Evolutionary conservation across 1,140 invertebrate genomes (phyloP).

Genomic region (Ooceraea biroi): DNA sequence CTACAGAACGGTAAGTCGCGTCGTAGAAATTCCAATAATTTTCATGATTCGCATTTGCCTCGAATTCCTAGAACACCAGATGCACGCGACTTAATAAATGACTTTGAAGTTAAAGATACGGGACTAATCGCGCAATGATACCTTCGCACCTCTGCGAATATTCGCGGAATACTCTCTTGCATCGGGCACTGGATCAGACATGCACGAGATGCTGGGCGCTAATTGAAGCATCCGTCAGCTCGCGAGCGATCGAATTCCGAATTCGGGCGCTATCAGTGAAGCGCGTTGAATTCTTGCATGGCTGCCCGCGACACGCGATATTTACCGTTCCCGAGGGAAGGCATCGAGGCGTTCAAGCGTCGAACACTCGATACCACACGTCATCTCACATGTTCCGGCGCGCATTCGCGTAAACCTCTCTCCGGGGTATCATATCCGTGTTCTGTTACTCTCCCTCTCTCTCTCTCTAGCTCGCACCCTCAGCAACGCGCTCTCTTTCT

Average conservation of each 20-base stretch:
- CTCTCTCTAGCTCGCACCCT: constrained; percentile 48
- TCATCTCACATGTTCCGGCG: constrained; percentile 83
- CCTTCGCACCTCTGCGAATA: background rate
- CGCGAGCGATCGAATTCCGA: constrained; percentile 56
- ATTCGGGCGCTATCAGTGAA: constrained; percentile 59
- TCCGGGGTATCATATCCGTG: constrained; percentile 80
- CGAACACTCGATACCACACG: constrained; percentile 82
- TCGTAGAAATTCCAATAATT: background rate
- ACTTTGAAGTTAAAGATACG: too few species aligned
- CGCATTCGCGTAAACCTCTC: constrained; percentile 82
- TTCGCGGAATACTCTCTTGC: background rate
- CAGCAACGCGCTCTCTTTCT: constrained; percentile 67
- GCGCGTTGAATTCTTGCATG: constrained; percentile 72
- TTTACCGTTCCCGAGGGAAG: constrained; percentile 77
- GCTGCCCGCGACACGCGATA: constrained; percentile 72
- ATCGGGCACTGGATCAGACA: background rate
- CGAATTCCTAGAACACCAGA: too few species aligned
- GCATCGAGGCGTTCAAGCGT: constrained; percentile 81
- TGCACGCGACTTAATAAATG: too few species aligned
- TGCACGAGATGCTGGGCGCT: background rate
- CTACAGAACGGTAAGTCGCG: constrained; percentile 95
- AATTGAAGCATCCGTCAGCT: constrained; percentile 29
- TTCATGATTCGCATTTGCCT: background rate
- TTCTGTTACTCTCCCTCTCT: constrained; percentile 62
- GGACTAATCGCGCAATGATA: background rate